Conservation (phyloP, 2,113 vertebrate genomes). For the Prinia subflava region DNA sequence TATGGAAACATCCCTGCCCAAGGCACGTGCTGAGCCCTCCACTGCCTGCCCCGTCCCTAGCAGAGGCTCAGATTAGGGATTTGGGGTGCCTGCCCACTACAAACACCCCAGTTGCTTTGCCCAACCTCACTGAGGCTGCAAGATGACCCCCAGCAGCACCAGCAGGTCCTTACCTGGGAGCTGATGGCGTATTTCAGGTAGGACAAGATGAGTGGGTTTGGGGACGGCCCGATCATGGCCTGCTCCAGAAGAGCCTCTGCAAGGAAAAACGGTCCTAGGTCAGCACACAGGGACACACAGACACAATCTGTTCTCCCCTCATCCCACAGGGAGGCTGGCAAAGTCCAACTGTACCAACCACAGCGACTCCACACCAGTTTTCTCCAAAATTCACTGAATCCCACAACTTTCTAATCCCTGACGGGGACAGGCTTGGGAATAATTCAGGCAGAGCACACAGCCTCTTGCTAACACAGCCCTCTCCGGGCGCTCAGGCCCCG, state of each 20-base stretch:
- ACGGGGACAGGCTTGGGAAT: background rate
- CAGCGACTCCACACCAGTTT: fast-evolving
- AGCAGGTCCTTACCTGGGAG: constrained; percentile 83
- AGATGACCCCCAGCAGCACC: background rate
- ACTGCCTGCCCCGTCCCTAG: background rate
- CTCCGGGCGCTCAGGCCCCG: background rate
- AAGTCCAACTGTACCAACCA: background rate
- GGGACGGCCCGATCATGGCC: constrained; percentile 95
- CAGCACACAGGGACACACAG: background rate
- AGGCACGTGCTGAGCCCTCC: background rate
- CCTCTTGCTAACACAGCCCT: background rate
- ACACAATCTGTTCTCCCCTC: background rate
- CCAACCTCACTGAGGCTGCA: background rate
- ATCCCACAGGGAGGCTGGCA: background rate
- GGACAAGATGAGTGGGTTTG: constrained; percentile 95
- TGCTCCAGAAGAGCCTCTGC: constrained; percentile 95
- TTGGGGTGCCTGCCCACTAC: background rate
- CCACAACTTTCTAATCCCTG: background rate
- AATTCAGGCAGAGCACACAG: background rate
- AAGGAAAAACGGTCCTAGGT: background rate
- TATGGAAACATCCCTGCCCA: background rate
- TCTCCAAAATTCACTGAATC: background rate
- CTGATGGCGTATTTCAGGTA: constrained; percentile 97
- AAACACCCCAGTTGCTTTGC: background rate
- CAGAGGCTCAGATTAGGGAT: background rate